Conservation (phyloP, 2,113 vertebrate species). For the Seriola dumerili region DNA sequence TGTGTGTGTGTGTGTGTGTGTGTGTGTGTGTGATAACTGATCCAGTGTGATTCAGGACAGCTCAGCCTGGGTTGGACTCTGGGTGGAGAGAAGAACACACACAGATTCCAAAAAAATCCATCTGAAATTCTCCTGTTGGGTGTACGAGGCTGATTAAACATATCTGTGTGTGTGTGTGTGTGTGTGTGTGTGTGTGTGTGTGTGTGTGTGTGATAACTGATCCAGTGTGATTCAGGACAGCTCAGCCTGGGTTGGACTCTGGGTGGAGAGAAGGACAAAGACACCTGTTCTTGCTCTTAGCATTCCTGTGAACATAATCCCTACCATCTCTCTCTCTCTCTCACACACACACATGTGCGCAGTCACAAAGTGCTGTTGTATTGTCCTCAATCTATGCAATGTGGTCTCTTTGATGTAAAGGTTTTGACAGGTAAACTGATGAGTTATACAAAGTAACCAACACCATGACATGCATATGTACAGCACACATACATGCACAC, state of each 20-base stretch:
- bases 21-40: conserved; percentile 55
- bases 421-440: conserved; percentile 51
- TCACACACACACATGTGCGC: conserved; percentile 8
- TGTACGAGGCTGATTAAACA: conserved; percentile 47
- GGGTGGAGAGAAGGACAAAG: conserved; percentile 73
- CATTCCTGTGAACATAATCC: conserved; percentile 77
- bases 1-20: conserved; percentile 23
- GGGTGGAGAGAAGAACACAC: conserved; percentile 71
- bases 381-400: conserved; percentile 26
- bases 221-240: conserved; percentile 65
- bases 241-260: conserved; percentile 56
- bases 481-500: conserved; percentile 14
- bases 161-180: conserved; percentile 23
- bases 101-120: no score
- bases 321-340: conserved; percentile 13
- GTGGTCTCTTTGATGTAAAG: conserved; percentile 49
- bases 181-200: conserved; percentile 26
- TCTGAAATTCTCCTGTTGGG: no score
- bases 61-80: conserved; percentile 56
- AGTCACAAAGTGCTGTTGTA: background rate
- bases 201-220: conserved; percentile 55
- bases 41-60: conserved; percentile 65
- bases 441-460: conserved; percentile 19
- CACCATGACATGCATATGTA: conserved; percentile 4
- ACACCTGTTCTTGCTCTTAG: conserved; percentile 78